Base-by-base conservation (phyloP, 2,888 invertebrate species). In the Oligia strigilis region DNA sequence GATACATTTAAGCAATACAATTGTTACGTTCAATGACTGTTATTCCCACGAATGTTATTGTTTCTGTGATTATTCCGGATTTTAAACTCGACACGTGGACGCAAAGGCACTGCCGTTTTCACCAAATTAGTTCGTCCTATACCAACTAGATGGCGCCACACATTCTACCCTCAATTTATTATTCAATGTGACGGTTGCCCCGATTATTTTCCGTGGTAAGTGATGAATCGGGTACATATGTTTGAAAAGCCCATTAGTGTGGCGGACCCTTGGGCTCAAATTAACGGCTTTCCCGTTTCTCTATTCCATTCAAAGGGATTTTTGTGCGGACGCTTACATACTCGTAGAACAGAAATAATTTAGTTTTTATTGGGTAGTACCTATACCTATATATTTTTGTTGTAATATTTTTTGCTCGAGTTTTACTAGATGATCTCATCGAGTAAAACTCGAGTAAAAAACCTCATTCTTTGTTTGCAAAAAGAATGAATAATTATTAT, bases 221-320 rank as follows among this genome's bases (percentile, higher is more conserved):
- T 87, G 87, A 87, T 87, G 86, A 86, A 87, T 87, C 81, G 81
- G 78, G 67, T 81, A 86, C 79, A 80, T 85, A 87, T 83, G 79
- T 87, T 87, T 78, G 84, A 88, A 84, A 87, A 86, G 70, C 67
- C 86, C 86, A 87, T 87, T 87, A 87, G 74, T 67, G 52, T 60
- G 74, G 62, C 67, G 66, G 79, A 78, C 83, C 86, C 81, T 83
- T 76, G 83, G 83, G 78, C 43, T 73, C 77, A 78, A 88, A 87
- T 87, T 87, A 87, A 87, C 80, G 81, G 69, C 75, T 77, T 67
- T 79, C 46, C 65, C 67, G 79, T 75, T 76, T 67, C 77, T 76
- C 75, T 78, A 77, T 87, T 76, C 55, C 71, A 75, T 72, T 65
- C 62, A 83, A 62, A 49, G 29, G 40, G 81, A 65, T 86, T 86